These are phyloP conservation scores for Drosophila nebulosa DNA, from an alignment of 1,140 invertebrate species.

Conservation along the genomic window DNA sequence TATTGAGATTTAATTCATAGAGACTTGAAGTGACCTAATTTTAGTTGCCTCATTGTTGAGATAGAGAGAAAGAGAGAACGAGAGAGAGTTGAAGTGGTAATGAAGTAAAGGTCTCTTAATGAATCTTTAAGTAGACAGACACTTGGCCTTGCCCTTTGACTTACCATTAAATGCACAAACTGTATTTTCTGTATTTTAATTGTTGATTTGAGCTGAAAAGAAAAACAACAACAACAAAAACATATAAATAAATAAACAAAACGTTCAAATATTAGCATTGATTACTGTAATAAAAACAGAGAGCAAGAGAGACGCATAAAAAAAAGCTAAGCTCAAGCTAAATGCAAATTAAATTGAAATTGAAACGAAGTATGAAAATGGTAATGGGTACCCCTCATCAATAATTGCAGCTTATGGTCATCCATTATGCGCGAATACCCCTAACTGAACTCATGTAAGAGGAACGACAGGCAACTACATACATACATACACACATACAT, in stretches of 20 bases:
- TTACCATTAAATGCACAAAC: constrained; percentile 65
- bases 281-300: constrained; percentile 28
- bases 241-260: constrained; percentile 14
- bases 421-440: constrained; percentile 58
- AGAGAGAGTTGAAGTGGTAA: not conserved
- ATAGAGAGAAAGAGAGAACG: no score
- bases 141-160: constrained; percentile 37
- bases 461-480: not conserved
- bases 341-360: constrained; percentile 2
- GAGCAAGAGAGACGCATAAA: constrained; percentile 7
- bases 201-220: constrained; percentile 20
- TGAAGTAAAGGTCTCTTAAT: not conserved
- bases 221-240: no score
- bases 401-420: constrained; percentile 73
- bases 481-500: no score
- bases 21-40: no score
- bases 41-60: no score
- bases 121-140: not conserved
- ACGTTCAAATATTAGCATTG: constrained; percentile 43
- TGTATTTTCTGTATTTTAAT: constrained; percentile 19
- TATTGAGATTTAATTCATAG: not conserved
- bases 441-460: constrained; percentile 38
- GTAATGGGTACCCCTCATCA: constrained; percentile 45
- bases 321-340: constrained; percentile 14
- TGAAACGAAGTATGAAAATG: constrained; percentile 6